Evolutionary conservation across 2,113 vertebrate genomes (phyloP).

Genomic region (Erythrocercus mccallii): DNA sequence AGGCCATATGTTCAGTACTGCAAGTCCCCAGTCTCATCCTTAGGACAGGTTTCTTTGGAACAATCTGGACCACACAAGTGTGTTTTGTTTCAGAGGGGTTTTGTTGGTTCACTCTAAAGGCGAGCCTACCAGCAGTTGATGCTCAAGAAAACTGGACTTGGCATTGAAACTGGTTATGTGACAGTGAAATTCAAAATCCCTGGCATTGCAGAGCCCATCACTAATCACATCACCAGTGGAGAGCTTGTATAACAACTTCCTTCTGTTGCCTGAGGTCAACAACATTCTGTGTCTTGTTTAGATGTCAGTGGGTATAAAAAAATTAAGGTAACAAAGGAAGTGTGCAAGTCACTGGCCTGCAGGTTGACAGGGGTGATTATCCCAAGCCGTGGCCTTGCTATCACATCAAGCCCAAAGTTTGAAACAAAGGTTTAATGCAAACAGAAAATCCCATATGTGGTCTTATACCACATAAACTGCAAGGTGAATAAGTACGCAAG

Average conservation of each 20-base stretch:
- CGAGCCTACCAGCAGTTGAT: neutral
- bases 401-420: neutral
- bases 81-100: neutral
- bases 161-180: neutral
- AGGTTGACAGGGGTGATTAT: neutral
- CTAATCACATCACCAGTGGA: neutral
- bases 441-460: accelerated
- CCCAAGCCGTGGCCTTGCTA: neutral
- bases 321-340: neutral
- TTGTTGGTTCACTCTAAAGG: neutral
- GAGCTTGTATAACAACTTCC: neutral
- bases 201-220: neutral
- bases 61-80: accelerated
- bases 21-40: neutral
- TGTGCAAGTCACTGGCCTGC: neutral
- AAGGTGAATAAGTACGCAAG: neutral
- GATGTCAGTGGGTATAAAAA: neutral
- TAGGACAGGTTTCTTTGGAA: neutral
- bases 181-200: neutral
- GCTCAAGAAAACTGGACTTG: neutral
- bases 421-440: neutral
- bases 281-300: neutral
- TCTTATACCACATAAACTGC: neutral
- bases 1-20: neutral
- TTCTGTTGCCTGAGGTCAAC: neutral